A percentile compares a stretch with the other conserved stretches of the same genome.
phyloP scores from a whole-genome alignment of 2,888 invertebrate species.

The Leptopilina drosophilae region DNA sequence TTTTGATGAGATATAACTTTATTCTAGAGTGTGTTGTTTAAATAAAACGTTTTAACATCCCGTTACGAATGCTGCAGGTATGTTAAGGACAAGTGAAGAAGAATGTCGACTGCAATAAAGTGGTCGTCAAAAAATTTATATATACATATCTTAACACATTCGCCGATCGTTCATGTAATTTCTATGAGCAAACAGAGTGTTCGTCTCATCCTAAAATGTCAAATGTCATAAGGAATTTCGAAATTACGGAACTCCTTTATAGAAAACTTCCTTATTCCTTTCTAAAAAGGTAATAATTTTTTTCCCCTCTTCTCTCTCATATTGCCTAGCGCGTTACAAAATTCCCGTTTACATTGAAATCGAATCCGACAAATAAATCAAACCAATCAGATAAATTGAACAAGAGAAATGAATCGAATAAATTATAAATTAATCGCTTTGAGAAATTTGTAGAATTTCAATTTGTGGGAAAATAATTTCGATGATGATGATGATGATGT shows the following conservation, averaged over 20 bases:
- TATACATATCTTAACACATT: conserved; percentile 8
- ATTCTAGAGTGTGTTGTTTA: conserved; percentile 25
- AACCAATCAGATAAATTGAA: too few species aligned
- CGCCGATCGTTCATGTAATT: neutral
- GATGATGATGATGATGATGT: too few species aligned
- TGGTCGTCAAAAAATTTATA: neutral
- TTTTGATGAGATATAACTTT: conserved; percentile 20
- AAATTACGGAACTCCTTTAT: conserved; percentile 21
- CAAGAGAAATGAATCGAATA: too few species aligned
- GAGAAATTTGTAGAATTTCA: neutral
- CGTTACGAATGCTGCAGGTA: conserved; percentile 27
- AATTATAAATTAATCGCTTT: too few species aligned
- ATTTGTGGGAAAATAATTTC: neutral
- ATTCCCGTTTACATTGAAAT: neutral
- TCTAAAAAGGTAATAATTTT: neutral
- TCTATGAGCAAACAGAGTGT: neutral
- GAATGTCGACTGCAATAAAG: conserved; percentile 30
- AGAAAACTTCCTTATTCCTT: conserved; percentile 14
- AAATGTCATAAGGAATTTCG: conserved; percentile 12
- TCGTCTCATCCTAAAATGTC: conserved; percentile 15
- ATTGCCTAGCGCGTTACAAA: neutral
- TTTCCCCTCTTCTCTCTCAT: neutral
- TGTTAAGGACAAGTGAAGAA: conserved; percentile 15
- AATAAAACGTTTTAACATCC: conserved; percentile 37
- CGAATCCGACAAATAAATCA: neutral